Base-by-base conservation (phyloP, 2,797 vertebrate species). In the Paedocypris micromegethes region DNA sequence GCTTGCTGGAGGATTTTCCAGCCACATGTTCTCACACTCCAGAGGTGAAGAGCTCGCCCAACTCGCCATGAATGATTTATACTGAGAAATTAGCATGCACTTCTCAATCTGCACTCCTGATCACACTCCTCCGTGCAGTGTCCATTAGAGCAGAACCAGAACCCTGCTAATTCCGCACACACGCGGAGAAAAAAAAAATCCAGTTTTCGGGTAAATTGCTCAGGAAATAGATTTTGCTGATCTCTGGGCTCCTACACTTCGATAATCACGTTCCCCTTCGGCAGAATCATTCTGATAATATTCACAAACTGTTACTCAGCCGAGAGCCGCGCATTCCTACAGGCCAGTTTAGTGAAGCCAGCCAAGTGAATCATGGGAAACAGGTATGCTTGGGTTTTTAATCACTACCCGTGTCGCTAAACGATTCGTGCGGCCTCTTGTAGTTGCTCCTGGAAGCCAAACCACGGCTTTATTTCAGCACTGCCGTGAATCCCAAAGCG, bases 21-120 rank as follows among this genome's bases (percentile, higher is more conserved):
- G 68, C 48, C 55, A 9, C 53, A 56, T 72, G 50, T 68, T 65
- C 72, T 69, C 64, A 66, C 65, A 76, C 39, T 5, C 55, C 40
- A 72, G 68, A 68, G 61, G 70, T 79, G 74, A 75, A 72, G 71
- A 64, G 45, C 60, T 63, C 48, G 23, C 56, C 7, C 37, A 72
- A 58, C 61, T 58, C 7, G 45, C 45, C 63, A 69, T 9, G 56
- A 69, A 60, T 80, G 72, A 81, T 78, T 78, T 65, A 74, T 79
- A 80, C 71, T 46, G 67, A 59, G 74, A 79, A 83, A 85, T 85
- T 56, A 80, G 83, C 83, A 71, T 77, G 59, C 71, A 78, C 73
- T 83, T 71, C 72, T 74, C 78, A 80, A 78, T 79, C 76, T 76
- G 67, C 39, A 3, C 53, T 69, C 63, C 78, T 80, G 46, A 72